Evolutionary conservation across 2,888 invertebrate species (phyloP).

Genomic region (Ceriagrion tenellum): DNA sequence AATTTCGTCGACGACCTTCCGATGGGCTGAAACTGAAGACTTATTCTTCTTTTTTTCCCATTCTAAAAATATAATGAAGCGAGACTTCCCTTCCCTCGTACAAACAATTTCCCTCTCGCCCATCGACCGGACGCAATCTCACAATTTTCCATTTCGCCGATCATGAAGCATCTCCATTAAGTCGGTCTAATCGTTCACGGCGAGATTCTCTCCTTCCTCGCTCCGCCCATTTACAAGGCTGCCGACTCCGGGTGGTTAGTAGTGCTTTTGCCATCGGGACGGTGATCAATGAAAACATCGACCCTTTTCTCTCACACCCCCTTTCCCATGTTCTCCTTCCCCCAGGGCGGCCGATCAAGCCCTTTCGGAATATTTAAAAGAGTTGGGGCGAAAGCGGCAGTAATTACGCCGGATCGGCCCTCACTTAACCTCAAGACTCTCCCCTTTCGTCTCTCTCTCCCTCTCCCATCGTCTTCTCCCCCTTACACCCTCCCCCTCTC

Average conservation of each 20-base stretch:
- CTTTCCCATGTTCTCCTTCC: not conserved
- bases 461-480: not conserved
- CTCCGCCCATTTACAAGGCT: not conserved
- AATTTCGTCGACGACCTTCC: not conserved
- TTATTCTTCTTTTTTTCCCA: not conserved
- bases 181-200: not conserved
- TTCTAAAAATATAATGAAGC: not conserved
- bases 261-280: constrained; percentile 6
- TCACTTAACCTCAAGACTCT: not conserved
- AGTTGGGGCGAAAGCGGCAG: constrained; percentile 4
- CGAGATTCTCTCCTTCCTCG: not conserved
- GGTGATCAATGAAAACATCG: constrained; percentile 27
- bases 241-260: not conserved
- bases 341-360: not conserved
- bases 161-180: constrained; percentile 8
- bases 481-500: not conserved
- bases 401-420: constrained; percentile 15
- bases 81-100: not conserved
- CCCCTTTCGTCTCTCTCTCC: not conserved
- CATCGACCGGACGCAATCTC: not conserved
- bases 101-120: not conserved
- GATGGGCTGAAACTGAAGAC: not conserved
- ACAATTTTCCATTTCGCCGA: not conserved
- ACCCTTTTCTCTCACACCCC: not conserved
- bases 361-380: constrained; percentile 34